phyloP scores from a whole-genome alignment of 2,797 vertebrate genomes.

The Chiloscyllium punctatum region DNA sequence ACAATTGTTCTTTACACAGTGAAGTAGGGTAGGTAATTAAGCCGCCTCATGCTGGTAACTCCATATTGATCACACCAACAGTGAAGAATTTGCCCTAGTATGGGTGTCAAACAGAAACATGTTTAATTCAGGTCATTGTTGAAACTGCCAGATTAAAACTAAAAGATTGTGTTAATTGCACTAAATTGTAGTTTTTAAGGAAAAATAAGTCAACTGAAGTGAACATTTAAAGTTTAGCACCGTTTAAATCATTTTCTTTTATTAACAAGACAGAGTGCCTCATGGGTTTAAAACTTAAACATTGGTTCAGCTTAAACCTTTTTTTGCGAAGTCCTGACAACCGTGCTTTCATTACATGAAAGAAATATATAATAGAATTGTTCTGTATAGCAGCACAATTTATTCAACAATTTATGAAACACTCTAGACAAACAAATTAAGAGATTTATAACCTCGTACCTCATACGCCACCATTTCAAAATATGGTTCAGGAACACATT shows the following conservation, averaged over 20 bases:
- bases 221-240: slow-evolving; percentile 23
- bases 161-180: neutral
- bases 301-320: slow-evolving; percentile 16
- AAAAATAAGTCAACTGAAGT: neutral
- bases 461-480: slow-evolving; percentile 36
- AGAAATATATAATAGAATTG: slow-evolving; percentile 30
- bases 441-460: slow-evolving; percentile 37
- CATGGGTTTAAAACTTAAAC: slow-evolving; percentile 20
- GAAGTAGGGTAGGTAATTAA: neutral
- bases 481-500: slow-evolving; percentile 36
- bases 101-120: neutral
- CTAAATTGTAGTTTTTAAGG: neutral
- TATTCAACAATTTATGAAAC: slow-evolving; percentile 38
- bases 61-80: neutral
- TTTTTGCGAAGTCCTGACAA: slow-evolving; percentile 8
- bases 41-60: neutral
- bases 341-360: slow-evolving; percentile 11
- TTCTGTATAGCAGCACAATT: slow-evolving; percentile 39
- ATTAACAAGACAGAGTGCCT: slow-evolving; percentile 3
- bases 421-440: slow-evolving; percentile 38
- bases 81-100: neutral
- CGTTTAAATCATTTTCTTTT: slow-evolving; percentile 23
- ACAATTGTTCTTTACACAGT: neutral
- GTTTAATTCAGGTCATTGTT: neutral
- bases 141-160: neutral